These are phyloP conservation scores for Alouatta palliata DNA, from an alignment of 2,113 vertebrate species.

Conservation along the genomic window DNA sequence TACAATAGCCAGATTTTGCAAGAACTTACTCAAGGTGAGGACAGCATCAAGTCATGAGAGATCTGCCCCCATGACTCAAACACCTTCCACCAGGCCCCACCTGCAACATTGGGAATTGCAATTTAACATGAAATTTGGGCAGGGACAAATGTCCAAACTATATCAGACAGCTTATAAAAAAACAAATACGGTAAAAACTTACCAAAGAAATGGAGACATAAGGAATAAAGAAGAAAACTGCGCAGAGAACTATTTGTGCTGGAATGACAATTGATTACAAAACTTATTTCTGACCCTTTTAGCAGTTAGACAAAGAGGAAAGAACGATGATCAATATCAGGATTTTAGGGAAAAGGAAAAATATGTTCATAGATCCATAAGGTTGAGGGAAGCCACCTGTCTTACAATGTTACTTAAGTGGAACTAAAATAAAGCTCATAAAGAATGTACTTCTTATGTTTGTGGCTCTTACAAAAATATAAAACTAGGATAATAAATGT, in stretches of 20 bases:
- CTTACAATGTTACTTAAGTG: background rate
- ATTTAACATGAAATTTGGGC: too few species aligned
- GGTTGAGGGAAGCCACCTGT: background rate
- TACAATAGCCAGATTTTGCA: too few species aligned
- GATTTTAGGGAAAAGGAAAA: slow-evolving; percentile 10
- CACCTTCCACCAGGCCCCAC: too few species aligned
- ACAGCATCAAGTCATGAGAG: too few species aligned
- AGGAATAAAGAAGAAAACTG: background rate
- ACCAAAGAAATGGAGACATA: background rate
- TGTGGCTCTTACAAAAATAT: background rate
- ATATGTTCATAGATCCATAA: background rate
- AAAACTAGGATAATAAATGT: background rate
- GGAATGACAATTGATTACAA: background rate
- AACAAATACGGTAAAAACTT: background rate
- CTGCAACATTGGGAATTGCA: too few species aligned
- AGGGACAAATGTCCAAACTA: too few species aligned
- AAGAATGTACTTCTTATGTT: background rate
- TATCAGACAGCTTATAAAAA: background rate
- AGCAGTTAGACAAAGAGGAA: background rate
- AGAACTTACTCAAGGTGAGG: too few species aligned
- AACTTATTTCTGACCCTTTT: background rate
- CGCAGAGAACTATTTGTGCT: background rate
- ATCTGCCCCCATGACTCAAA: too few species aligned
- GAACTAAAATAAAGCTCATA: background rate
- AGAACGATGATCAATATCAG: background rate